Percentiles rank a stretch among this genome's conserved stretches.
Evolutionary conservation across 2,888 invertebrate species (phyloP).

Genomic region (Stratiomys singularior): DNA sequence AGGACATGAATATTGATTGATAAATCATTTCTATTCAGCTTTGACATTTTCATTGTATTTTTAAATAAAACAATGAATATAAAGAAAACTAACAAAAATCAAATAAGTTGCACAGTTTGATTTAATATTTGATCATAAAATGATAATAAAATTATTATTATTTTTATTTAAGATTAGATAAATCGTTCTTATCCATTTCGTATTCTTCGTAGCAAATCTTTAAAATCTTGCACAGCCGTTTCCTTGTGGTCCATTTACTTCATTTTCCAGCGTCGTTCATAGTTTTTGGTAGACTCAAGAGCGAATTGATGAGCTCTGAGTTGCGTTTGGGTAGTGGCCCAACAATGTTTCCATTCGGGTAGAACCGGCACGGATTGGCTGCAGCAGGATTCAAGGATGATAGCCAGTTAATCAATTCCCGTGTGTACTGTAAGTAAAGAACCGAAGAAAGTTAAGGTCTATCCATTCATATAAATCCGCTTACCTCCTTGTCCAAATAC

Average conservation of each 20-base stretch:
- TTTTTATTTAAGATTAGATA: not conserved
- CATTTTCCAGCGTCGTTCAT: constrained; percentile 79
- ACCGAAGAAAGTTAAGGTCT: not conserved
- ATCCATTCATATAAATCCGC: not conserved
- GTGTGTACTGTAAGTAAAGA: constrained; percentile 56
- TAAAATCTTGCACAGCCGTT: not conserved
- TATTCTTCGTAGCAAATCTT: not conserved
- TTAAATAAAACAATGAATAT: too few species aligned
- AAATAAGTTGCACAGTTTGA: too few species aligned
- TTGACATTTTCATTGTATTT: too few species aligned
- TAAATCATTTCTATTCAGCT: too few species aligned
- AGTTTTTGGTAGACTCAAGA: constrained; percentile 79
- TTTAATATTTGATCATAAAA: constrained; percentile 1
- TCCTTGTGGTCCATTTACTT: constrained; percentile 48
- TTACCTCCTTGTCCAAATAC: constrained; percentile 62
- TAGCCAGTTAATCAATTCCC: constrained; percentile 61
- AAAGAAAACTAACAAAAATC: too few species aligned
- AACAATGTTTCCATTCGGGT: constrained; percentile 53
- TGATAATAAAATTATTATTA: not conserved
- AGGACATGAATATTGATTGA: too few species aligned
- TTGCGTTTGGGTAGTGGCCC: constrained; percentile 70
- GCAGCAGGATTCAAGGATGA: constrained; percentile 57
- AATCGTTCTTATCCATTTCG: not conserved
- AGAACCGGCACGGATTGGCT: constrained; percentile 56
- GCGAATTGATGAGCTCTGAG: constrained; percentile 78